Base-by-base conservation (phyloP, 2,888 invertebrate species). In the Drosophila neutralis region DNA sequence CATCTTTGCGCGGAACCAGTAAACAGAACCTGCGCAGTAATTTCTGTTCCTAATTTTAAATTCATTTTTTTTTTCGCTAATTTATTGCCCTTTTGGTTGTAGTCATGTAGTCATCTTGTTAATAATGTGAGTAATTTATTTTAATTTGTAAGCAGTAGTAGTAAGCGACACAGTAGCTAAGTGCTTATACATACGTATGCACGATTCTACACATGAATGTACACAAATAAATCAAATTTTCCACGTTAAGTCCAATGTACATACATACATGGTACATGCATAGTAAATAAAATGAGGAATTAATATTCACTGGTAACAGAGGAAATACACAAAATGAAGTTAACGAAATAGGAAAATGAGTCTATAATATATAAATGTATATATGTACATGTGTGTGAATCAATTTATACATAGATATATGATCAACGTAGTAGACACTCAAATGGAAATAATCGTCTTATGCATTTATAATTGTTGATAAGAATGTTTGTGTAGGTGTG, bases 1-100 rank as follows among this genome's bases (percentile, higher is more conserved):
- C 24, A 82, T 76, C 57, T 92, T 91, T 31, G 82, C 76, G 18
- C 83, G 89, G n/a, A 62, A 73, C 69, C 62, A 62, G 40, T 83
- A 58, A 83, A 18, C 24, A 15, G 2, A 21, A 13, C 15, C 53
- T 36, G 45, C 40, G 38, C 58, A 38, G 21, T 21, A 64, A 56
- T 4, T 8, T 38, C n/a, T 56, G 21, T 6, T 29, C 13, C 35
- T 82, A 65, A 82, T 63, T 68, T 80, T 66, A 76, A 21, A 31
- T 38, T 59, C 40, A 11, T 35, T 45, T 64, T 58, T 64, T 24
- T 75, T 61, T 76, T 35, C 42, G 27, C 33, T 81, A 73, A 87
- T 69, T 83, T 83, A 83, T 83, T 86, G 65, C 29, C 38, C n/a
- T 24, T 68, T 71, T 63, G 60, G 71, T n/a, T 62, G 13, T 72